Conservation (phyloP, 2,797 vertebrate species). For the Neopelma chrysocephalum region DNA sequence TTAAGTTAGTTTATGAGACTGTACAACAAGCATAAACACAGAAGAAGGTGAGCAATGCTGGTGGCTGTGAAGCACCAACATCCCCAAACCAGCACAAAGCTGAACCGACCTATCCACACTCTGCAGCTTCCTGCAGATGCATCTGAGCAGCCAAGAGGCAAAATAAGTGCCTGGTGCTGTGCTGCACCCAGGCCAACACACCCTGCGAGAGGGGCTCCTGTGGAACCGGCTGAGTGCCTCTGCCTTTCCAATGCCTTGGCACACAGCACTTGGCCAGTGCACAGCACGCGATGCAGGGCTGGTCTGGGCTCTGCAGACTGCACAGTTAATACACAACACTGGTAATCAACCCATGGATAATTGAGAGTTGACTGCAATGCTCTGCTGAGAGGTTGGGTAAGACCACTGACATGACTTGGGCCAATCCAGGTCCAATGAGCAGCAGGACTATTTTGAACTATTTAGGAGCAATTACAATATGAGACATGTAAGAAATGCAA, state of each 20-base stretch:
- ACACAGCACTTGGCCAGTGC: neutral
- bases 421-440: neutral
- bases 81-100: neutral
- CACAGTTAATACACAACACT: neutral
- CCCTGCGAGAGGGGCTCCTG: neutral
- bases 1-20: constrained; percentile 64
- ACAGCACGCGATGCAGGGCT: accelerated
- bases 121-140: neutral
- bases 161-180: neutral
- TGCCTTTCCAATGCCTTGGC: neutral
- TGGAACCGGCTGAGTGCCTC: neutral
- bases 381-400: constrained; percentile 11
- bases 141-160: neutral
- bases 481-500: constrained; percentile 20
- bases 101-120: neutral
- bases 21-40: constrained; percentile 48
- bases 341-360: constrained; percentile 21
- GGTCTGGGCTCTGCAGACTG: neutral
- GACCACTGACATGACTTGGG: neutral
- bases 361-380: constrained; percentile 32
- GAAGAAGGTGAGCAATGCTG: neutral
- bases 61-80: neutral
- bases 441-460: constrained; percentile 9
- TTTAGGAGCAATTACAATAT: neutral
- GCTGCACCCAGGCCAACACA: neutral